These are phyloP conservation scores for Etheostoma nigrum DNA, from an alignment of 2,797 vertebrate genomes.

Conservation along the genomic window DNA sequence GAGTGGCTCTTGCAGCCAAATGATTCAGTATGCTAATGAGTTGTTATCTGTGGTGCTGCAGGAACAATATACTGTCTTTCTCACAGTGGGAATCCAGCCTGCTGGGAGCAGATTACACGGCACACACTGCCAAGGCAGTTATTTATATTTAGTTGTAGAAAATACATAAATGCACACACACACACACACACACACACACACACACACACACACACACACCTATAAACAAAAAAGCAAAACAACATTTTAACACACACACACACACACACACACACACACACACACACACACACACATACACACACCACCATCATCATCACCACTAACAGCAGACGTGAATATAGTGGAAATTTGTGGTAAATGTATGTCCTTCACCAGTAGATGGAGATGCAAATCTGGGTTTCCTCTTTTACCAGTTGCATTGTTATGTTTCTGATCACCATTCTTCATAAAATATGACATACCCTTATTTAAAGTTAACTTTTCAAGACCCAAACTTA, in stretches of 20 bases:
- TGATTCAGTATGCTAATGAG: conserved; percentile 88
- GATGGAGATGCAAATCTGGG: conserved; percentile 65
- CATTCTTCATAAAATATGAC: background rate
- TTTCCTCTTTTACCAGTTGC: conserved; percentile 42
- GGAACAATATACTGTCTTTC: conserved; percentile 87
- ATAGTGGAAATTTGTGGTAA: conserved; percentile 54
- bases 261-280: too few species aligned
- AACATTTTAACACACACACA: conserved; percentile 66
- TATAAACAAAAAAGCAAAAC: conserved; percentile 75
- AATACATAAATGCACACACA: conserved; percentile 76
- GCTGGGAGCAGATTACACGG: conserved; percentile 85
- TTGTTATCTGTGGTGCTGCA: conserved; percentile 85
- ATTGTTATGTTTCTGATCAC: conserved; percentile 7
- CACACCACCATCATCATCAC: conserved; percentile 23
- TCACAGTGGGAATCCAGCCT: conserved; percentile 85
- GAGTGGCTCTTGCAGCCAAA: conserved; percentile 86
- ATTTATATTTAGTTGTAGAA: conserved; percentile 84
- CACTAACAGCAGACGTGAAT: conserved; percentile 51
- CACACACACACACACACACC: conserved; percentile 55
- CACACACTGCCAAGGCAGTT: conserved; percentile 84
- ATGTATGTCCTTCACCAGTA: conserved; percentile 58
- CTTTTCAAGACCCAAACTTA: background rate
- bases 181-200: conserved; percentile 52
- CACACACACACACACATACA: conserved; percentile 35
- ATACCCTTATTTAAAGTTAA: conserved; percentile 13